Percentiles rank a stretch among this genome's conserved stretches.
Evolutionary conservation across 2,888 invertebrate species (phyloP).

Genomic region (Pristionchus fissidentatus): DNA sequence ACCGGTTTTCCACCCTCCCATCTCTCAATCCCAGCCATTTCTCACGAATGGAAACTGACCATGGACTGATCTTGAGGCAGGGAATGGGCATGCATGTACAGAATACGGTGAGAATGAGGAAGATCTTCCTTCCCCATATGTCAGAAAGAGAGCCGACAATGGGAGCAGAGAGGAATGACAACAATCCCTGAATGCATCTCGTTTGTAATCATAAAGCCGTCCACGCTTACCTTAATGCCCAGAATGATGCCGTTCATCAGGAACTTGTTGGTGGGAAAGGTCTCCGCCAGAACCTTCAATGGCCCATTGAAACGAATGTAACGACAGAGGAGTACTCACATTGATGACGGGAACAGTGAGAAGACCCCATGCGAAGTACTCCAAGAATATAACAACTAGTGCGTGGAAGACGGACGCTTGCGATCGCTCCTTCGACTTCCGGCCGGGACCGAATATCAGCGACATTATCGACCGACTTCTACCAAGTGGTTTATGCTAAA

Average conservation of each 20-base stretch:
- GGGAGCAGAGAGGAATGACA: constrained; percentile 97
- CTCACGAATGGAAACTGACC: constrained; percentile 79
- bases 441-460: constrained; percentile 57
- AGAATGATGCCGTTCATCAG: constrained; percentile 99
- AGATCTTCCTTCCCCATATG: constrained; percentile 98
- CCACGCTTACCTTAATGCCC: constrained; percentile 87
- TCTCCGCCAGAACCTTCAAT: constrained; percentile 90
- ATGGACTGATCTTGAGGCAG: constrained; percentile 97
- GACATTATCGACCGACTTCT: constrained; percentile 61
- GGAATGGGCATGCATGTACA: constrained; percentile 99
- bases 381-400: constrained; percentile 97
- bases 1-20: constrained; percentile 34
- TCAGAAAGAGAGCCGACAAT: constrained; percentile 96
- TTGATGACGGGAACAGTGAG: constrained; percentile 96
- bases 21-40: constrained; percentile 28
- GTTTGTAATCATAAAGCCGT: neutral
- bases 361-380: constrained; percentile 99
- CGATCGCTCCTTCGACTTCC: constrained; percentile 55
- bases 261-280: constrained; percentile 98
- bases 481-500: constrained; percentile 60
- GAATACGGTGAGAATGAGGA: constrained; percentile 85
- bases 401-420: constrained; percentile 96
- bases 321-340: constrained; percentile 78
- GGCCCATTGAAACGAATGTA: neutral
- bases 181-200: constrained; percentile 83